These are phyloP conservation scores for Caenorhabditis sp. DNA, from an alignment of 2,888 invertebrate species.

Conservation along the genomic window DNA sequence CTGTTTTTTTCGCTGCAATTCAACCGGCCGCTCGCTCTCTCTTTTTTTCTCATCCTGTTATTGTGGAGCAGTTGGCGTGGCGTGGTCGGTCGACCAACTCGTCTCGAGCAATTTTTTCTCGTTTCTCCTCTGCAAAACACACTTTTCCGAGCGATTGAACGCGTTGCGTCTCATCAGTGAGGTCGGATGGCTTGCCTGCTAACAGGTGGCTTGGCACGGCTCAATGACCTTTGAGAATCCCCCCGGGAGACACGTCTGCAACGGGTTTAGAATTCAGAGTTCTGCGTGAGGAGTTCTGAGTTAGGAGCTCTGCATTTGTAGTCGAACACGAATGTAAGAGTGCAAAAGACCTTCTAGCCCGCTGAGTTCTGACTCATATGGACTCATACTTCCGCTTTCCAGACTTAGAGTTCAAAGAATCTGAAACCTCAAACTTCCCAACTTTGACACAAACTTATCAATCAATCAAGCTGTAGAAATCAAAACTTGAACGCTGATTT, in stretches of 20 bases:
- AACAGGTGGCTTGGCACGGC: constrained; percentile 17
- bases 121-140: not conserved
- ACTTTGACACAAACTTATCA: no score
- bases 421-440: no score
- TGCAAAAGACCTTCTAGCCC: not conserved
- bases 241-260: not conserved
- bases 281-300: no score
- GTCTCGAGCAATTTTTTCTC: constrained; percentile 8
- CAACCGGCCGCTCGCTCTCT: not conserved
- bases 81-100: no score
- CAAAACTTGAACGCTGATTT: no score
- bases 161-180: not conserved
- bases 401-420: no score
- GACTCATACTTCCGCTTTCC: no score
- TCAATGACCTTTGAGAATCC: constrained; percentile 2
- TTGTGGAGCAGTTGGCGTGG: not conserved
- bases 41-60: no score
- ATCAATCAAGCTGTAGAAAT: no score
- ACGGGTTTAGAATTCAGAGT: no score
- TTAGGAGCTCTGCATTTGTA: no score
- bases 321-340: not conserved
- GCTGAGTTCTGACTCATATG: no score
- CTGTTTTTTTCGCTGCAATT: not conserved
- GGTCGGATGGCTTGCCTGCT: constrained; percentile 1
- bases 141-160: constrained; percentile 8